Percentiles rank a stretch among this genome's conserved stretches.
Evolutionary conservation across 2,888 invertebrate species (phyloP).

Genomic region (Volucella bombylans): DNA sequence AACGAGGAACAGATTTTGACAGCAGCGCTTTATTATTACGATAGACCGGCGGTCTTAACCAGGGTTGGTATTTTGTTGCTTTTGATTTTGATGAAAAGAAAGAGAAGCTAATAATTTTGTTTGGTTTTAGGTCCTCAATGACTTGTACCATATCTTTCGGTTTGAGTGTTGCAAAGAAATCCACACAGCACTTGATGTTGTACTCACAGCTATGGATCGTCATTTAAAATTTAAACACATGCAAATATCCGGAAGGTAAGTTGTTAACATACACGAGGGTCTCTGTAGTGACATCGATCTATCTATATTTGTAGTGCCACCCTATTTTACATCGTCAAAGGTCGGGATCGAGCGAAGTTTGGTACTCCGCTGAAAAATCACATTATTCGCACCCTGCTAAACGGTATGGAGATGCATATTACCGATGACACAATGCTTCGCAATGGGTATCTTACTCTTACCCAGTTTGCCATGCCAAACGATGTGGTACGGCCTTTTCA

Average conservation of each 20-base stretch:
- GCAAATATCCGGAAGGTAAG: slow-evolving; percentile 94
- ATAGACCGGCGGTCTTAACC: slow-evolving; percentile 90
- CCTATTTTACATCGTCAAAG: slow-evolving; percentile 96
- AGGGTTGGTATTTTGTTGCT: slow-evolving; percentile 75
- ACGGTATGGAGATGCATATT: slow-evolving; percentile 93
- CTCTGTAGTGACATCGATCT: not conserved
- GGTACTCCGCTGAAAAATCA: slow-evolving; percentile 89
- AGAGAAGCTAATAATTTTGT: not conserved
- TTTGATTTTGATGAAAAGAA: not conserved
- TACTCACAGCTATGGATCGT: slow-evolving; percentile 94
- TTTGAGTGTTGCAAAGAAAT: slow-evolving; percentile 91
- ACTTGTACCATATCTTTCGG: slow-evolving; percentile 93
- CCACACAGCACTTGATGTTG: slow-evolving; percentile 89
- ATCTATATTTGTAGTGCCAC: slow-evolving; percentile 88
- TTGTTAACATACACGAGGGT: not conserved
- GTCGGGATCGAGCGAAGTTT: slow-evolving; percentile 89
- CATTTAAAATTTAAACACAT: slow-evolving; percentile 94
- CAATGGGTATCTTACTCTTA: slow-evolving; percentile 96
- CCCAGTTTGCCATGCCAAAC: slow-evolving; percentile 96
- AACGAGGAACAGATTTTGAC: slow-evolving; percentile 94
- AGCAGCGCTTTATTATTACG: slow-evolving; percentile 92
- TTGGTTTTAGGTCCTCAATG: slow-evolving; percentile 89
- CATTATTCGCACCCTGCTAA: slow-evolving; percentile 91
- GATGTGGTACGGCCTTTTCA: slow-evolving; percentile 89
- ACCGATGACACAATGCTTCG: slow-evolving; percentile 96